These are phyloP conservation scores for Cinclus mexicanus DNA, from an alignment of 2,113 vertebrate species.

Conservation along the genomic window DNA sequence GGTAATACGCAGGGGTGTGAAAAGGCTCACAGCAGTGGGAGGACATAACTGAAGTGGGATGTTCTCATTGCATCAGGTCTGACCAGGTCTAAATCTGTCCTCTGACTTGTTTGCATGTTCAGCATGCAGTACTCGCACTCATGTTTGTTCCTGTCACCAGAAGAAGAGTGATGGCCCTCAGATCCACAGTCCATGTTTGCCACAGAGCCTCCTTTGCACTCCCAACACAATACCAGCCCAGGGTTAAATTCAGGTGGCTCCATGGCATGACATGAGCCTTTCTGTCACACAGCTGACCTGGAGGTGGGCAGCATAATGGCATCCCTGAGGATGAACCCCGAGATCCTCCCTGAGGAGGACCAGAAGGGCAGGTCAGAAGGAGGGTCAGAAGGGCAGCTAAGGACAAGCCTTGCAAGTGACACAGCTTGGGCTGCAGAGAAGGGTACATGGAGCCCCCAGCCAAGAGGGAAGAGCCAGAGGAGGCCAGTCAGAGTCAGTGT, in stretches of 20 bases:
- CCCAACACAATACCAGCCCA: fast-evolving
- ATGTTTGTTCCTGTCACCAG: not conserved
- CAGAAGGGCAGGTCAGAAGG: too few relatives aligned
- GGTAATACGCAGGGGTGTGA: not conserved
- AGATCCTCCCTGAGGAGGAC: not conserved
- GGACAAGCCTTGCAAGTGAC: not conserved
- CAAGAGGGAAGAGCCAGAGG: not conserved
- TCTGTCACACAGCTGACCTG: not conserved
- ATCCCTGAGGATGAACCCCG: not conserved
- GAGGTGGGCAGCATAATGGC: not conserved
- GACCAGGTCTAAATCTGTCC: not conserved
- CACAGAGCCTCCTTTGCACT: not conserved
- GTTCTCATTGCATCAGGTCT: not conserved
- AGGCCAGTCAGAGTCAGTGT: not conserved
- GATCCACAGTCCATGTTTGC: not conserved
- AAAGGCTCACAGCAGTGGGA: not conserved
- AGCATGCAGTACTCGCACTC: not conserved
- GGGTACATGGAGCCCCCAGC: not conserved
- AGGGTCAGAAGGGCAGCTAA: not conserved
- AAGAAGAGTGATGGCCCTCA: not conserved
- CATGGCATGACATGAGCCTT: not conserved
- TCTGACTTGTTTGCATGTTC: not conserved
- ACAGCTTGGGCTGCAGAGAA: fast-evolving
- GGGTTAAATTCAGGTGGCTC: not conserved
- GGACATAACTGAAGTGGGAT: not conserved